A percentile compares a stretch with the other conserved stretches of the same genome.
phyloP scores from a whole-genome alignment of 2,797 vertebrate species.

The Sebastolobus alascanus region DNA sequence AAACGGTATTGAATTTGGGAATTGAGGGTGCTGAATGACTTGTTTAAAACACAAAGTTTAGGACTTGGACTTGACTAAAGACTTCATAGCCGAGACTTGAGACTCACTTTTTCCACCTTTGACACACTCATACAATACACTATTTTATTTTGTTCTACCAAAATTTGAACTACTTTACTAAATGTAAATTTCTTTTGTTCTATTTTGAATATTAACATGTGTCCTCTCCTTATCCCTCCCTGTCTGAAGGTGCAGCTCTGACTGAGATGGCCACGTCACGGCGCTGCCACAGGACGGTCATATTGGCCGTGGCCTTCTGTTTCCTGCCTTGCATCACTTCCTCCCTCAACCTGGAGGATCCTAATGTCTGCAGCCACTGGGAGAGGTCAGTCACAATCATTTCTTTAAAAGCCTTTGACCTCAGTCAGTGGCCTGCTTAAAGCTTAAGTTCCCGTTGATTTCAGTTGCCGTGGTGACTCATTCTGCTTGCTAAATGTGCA shows the following conservation, averaged over 20 bases:
- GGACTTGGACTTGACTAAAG: neutral
- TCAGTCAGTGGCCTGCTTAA: neutral
- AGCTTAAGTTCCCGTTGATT: neutral
- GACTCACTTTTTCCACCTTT: neutral
- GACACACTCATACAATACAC: neutral
- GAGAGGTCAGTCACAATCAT: slow-evolving; percentile 89
- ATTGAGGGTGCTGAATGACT: neutral
- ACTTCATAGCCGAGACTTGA: neutral
- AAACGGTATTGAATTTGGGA: neutral
- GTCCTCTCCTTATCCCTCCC: neutral
- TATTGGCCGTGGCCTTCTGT: slow-evolving; percentile 81
- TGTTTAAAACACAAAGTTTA: neutral
- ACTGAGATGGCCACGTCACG: slow-evolving; percentile 85
- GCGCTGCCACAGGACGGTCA: slow-evolving; percentile 68
- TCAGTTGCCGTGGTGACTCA: neutral
- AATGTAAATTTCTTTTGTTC: neutral
- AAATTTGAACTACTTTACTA: neutral
- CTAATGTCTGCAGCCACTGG: slow-evolving; percentile 99
- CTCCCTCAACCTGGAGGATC: slow-evolving; percentile 94
- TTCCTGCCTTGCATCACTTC: slow-evolving; percentile 82
- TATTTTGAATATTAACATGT: neutral
- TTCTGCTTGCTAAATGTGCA: neutral
- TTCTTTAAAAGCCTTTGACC: neutral
- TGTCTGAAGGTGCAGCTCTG: slow-evolving; percentile 77
- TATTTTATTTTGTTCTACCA: neutral